Percentiles rank a stretch among this genome's conserved stretches.
Conservation (phyloP, 2,797 vertebrate genomes). For the Muscicapa comitata region DNA sequence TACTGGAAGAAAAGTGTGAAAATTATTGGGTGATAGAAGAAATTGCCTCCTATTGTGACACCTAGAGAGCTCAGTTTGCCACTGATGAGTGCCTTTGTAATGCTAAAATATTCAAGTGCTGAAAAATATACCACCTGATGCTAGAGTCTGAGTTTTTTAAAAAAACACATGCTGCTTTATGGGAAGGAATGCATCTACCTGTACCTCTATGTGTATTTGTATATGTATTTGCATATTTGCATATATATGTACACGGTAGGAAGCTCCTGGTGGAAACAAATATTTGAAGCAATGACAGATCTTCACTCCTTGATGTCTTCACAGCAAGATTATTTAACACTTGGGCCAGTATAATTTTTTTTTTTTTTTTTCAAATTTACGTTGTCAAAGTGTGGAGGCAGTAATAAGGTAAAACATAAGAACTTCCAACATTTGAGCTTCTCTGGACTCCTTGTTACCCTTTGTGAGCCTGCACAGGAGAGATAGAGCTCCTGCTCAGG, state of each 20-base stretch:
- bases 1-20: not conserved
- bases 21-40: not conserved
- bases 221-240: not conserved
- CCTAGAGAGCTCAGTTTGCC: not conserved
- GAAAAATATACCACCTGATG: not conserved
- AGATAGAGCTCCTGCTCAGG: not conserved
- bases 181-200: not conserved
- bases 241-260: rapidly evolving
- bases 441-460: not conserved
- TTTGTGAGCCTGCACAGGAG: not conserved
- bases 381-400: not conserved
- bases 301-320: not conserved
- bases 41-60: not conserved
- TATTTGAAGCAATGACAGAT: not conserved
- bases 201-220: not conserved
- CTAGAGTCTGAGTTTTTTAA: not conserved
- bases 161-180: not conserved
- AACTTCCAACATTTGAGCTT: not conserved
- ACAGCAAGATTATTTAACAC: not conserved
- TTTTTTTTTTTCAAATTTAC: not conserved
- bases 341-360: not conserved
- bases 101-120: not conserved
- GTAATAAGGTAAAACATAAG: not conserved
- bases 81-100: not conserved
- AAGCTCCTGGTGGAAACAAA: not conserved